phyloP scores from a whole-genome alignment of 2,888 invertebrate genomes.

The Melinaea marsaeus region DNA sequence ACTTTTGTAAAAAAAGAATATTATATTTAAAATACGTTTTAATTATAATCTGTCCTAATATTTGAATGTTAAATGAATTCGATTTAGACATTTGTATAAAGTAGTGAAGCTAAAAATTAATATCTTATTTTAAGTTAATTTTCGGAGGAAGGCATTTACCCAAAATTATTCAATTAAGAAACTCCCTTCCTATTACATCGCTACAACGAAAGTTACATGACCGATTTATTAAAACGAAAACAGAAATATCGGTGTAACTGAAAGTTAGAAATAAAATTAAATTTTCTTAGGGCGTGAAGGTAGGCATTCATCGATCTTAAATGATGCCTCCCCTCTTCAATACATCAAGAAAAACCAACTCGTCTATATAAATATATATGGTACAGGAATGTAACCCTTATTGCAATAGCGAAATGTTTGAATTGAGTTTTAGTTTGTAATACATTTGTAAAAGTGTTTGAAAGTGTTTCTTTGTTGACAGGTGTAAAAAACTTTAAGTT shows the following conservation, averaged over 20 bases:
- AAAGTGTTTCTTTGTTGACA: slow-evolving; percentile 53
- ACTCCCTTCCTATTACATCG: slow-evolving; percentile 1
- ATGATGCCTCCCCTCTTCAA: slow-evolving; percentile 42
- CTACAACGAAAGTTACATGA: slow-evolving; percentile 7
- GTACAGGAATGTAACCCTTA: slow-evolving; percentile 19
- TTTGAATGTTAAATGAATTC: not conserved
- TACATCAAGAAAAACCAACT: slow-evolving; percentile 36
- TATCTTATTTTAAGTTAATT: not conserved
- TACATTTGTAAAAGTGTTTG: slow-evolving; percentile 16
- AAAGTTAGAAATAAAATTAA: slow-evolving; percentile 21
- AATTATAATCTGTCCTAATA: not conserved
- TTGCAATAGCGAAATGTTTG: not conserved
- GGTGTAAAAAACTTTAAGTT: slow-evolving; percentile 54
- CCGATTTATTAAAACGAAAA: slow-evolving; percentile 14
- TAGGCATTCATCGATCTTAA: slow-evolving; percentile 40
- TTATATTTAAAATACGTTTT: not conserved
- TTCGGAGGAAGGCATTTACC: not conserved
- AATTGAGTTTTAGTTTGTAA: not conserved
- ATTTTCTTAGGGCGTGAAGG: slow-evolving; percentile 21
- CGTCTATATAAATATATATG: not conserved
- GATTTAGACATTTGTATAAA: not conserved
- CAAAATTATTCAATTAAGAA: slow-evolving; percentile 5
- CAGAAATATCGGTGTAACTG: slow-evolving; percentile 10
- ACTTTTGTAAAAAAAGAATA: not conserved
- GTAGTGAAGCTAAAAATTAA: not conserved